Conservation (phyloP, 2,113 vertebrate species). For the Trinectes maculatus region DNA sequence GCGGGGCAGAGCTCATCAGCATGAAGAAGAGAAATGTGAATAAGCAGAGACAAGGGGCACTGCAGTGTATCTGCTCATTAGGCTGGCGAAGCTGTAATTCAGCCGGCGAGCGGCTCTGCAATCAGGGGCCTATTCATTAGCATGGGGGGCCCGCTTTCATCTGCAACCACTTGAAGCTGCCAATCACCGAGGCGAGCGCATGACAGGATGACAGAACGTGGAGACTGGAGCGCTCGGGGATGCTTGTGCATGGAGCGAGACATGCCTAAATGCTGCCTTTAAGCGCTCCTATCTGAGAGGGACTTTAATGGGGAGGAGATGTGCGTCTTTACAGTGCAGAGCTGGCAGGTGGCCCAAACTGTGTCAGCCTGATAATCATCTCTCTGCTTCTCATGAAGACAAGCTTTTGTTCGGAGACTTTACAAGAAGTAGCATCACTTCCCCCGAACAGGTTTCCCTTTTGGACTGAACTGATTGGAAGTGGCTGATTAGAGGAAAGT, state of each 20-base stretch:
- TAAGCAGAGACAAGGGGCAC: constrained; percentile 91
- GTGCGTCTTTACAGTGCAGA: constrained; percentile 75
- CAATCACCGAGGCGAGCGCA: constrained; percentile 90
- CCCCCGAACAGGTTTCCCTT: constrained; percentile 44
- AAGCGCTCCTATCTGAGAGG: constrained; percentile 63
- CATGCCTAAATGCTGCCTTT: constrained; percentile 75
- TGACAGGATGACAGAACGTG: constrained; percentile 80
- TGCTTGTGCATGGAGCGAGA: constrained; percentile 70
- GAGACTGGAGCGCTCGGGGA: constrained; percentile 84
- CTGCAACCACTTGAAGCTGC: constrained; percentile 95
- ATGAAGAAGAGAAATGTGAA: constrained; percentile 95
- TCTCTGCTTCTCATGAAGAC: constrained; percentile 60
- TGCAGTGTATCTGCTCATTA: constrained; percentile 93
- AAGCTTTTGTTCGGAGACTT: constrained; percentile 71
- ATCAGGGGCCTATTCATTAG: constrained; percentile 99
- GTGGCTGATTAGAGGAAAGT: constrained; percentile 54
- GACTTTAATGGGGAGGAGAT: constrained; percentile 75
- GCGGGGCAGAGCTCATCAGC: constrained; percentile 90
- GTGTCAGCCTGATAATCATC: constrained; percentile 78
- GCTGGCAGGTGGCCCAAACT: constrained; percentile 77
- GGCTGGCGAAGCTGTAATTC: constrained; percentile 95
- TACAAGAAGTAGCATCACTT: constrained; percentile 43
- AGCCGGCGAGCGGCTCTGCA: constrained; percentile 95
- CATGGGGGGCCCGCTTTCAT: constrained; percentile 96
- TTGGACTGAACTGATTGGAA: constrained; percentile 59